A percentile compares a stretch with the other conserved stretches of the same genome.
Conservation (phyloP, 2,888 invertebrate genomes). For the Drosophila austrosaltans region DNA sequence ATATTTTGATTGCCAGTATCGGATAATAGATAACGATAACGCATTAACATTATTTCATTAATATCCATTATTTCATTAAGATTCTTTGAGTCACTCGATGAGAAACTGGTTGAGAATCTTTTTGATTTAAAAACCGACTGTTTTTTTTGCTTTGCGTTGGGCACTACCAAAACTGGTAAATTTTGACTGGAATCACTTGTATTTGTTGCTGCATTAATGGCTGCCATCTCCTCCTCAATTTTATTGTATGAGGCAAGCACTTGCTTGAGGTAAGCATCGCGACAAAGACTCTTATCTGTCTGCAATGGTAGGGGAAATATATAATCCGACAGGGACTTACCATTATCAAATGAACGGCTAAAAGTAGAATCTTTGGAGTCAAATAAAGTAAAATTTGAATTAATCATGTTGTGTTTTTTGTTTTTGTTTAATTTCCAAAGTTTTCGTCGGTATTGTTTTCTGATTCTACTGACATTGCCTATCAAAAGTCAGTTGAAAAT, state of each 20-base stretch:
- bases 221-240: not conserved
- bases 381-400: no score
- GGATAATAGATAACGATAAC: slow-evolving; percentile 2
- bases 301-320: not conserved
- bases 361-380: not conserved
- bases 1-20: not conserved
- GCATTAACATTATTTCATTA: not conserved
- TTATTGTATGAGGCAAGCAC: not conserved
- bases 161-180: not conserved
- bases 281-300: not conserved
- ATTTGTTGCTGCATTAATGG: not conserved
- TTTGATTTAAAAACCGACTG: not conserved
- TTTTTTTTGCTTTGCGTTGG: not conserved
- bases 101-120: not conserved
- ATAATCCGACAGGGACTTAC: not conserved
- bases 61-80: not conserved
- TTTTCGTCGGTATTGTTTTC: not conserved
- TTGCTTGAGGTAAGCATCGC: slow-evolving; percentile 1
- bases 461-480: not conserved
- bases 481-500: not conserved
- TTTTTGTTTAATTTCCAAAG: not conserved
- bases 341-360: not conserved
- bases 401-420: not conserved
- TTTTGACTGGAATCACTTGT: not conserved
- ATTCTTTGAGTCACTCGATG: not conserved